Evolutionary conservation across 1,140 invertebrate genomes (phyloP).

Genomic region (Ephestia elutella): DNA sequence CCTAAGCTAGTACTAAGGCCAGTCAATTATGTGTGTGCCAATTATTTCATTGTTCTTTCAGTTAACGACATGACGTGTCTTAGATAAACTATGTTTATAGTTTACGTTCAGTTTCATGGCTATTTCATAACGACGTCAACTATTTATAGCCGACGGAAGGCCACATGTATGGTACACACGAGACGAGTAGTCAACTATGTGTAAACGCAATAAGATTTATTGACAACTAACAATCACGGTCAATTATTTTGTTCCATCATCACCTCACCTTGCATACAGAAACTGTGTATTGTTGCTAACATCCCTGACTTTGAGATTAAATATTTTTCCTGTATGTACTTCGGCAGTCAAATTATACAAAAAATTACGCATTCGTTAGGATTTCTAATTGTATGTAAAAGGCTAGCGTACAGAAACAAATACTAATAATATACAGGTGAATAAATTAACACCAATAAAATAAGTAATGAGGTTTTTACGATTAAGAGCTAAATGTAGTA

Average conservation of each 20-base stretch:
- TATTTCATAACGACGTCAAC: constrained; percentile 16
- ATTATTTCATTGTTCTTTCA: constrained; percentile 1
- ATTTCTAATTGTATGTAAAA: too few relatives aligned
- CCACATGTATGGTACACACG: constrained; percentile 14
- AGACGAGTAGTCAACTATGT: constrained; percentile 10
- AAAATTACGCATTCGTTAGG: too few relatives aligned
- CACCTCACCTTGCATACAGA: constrained; percentile 27
- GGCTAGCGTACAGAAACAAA: too few relatives aligned
- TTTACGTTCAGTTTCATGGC: constrained; percentile 15
- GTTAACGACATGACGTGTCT: background rate
- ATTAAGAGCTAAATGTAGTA: too few relatives aligned
- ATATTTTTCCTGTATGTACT: too few relatives aligned
- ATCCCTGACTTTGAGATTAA: too few relatives aligned
- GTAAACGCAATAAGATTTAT: constrained; percentile 30
- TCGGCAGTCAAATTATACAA: too few relatives aligned
- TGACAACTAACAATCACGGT: constrained; percentile 24
- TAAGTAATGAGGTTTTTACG: too few relatives aligned
- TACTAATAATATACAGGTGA: too few relatives aligned
- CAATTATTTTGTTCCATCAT: constrained; percentile 21
- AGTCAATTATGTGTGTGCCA: background rate
- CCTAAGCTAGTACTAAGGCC: too few relatives aligned
- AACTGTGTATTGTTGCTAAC: background rate
- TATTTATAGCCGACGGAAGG: constrained; percentile 34
- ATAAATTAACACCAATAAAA: too few relatives aligned
- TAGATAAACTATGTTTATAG: background rate